These are phyloP conservation scores for Heliothis peltigera DNA, from an alignment of 2,888 invertebrate genomes.

Conservation along the genomic window DNA sequence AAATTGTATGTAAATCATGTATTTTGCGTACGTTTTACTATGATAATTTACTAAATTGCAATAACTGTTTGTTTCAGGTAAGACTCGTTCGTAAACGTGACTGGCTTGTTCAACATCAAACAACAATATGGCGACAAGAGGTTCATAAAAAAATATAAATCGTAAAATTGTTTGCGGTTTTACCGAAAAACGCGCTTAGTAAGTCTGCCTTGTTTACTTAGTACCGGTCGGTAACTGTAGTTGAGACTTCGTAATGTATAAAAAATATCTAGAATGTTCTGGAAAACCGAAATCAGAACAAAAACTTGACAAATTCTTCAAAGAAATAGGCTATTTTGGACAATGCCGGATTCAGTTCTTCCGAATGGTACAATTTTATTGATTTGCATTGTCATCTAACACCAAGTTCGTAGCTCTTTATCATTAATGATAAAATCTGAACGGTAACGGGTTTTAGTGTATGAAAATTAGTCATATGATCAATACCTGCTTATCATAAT, in stretches of 20 bases:
- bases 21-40: constrained; percentile 11
- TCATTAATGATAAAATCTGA: too few relatives aligned
- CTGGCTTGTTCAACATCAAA: constrained; percentile 12
- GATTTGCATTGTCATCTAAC: too few relatives aligned
- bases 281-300: neutral
- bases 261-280: neutral
- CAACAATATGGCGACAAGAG: constrained; percentile 1
- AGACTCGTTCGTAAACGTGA: constrained; percentile 30
- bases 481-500: neutral
- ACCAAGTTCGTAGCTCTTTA: too few relatives aligned
- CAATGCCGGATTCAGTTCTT: too few relatives aligned
- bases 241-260: constrained; percentile 9
- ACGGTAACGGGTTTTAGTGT: too few relatives aligned
- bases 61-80: constrained; percentile 60
- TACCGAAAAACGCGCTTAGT: constrained; percentile 36
- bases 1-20: neutral
- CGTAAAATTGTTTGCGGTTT: constrained; percentile 32
- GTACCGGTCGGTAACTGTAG: constrained; percentile 22
- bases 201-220: constrained; percentile 23
- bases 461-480: neutral
- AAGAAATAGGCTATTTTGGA: neutral
- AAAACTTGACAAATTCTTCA: constrained; percentile 4
- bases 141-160: constrained; percentile 16
- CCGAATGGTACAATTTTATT: too few relatives aligned
- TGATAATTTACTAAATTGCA: constrained; percentile 26